These are phyloP conservation scores for Cordilura impudica DNA, from an alignment of 2,888 invertebrate genomes.

Conservation along the genomic window DNA sequence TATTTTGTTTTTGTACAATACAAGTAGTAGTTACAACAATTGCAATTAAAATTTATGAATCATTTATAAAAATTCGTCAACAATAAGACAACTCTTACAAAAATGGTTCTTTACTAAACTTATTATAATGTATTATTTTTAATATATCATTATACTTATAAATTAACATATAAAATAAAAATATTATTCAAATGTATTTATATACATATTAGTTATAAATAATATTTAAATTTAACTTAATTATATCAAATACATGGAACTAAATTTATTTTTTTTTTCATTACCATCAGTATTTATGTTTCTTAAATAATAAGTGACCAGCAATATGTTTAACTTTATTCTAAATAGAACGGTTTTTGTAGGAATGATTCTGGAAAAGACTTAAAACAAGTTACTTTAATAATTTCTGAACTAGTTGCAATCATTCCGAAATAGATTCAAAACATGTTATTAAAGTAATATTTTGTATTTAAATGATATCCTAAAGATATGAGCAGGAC, in stretches of 20 bases:
- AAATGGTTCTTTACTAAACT: background rate
- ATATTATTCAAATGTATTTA: background rate
- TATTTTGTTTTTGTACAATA: constrained; percentile 79
- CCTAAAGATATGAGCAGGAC: no score
- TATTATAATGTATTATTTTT: background rate
- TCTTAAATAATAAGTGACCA: no score
- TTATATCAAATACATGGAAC: background rate
- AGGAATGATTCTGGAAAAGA: no score
- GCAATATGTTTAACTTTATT: no score
- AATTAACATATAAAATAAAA: background rate
- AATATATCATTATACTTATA: background rate
- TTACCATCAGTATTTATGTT: background rate
- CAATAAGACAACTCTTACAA: background rate
- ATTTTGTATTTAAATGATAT: no score
- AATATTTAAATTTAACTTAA: background rate
- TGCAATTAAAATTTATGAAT: background rate
- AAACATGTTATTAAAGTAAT: no score
- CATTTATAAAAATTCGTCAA: constrained; percentile 1
- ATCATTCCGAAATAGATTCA: no score
- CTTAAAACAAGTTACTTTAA: no score
- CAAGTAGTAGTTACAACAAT: background rate
- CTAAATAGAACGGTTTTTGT: no score
- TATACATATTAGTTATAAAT: background rate
- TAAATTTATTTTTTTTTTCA: background rate
- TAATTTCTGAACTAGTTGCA: no score